Percentiles rank a stretch among this genome's conserved stretches.
Evolutionary conservation across 1,140 invertebrate species (phyloP).

Genomic region (Drusus annulatus): DNA sequence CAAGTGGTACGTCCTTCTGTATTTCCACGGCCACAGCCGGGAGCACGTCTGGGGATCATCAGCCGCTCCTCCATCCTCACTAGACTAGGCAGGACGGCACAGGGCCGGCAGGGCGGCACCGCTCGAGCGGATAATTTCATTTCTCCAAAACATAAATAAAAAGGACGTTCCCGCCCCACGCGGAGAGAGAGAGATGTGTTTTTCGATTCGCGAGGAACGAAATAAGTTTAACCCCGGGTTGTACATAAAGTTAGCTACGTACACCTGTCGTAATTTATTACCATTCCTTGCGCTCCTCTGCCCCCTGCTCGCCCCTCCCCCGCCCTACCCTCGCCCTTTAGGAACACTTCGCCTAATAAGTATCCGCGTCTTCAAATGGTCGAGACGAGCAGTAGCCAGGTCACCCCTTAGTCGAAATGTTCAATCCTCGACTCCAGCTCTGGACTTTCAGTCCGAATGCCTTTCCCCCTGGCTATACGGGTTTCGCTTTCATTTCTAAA

Average conservation of each 20-base stretch:
- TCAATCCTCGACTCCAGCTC: neutral
- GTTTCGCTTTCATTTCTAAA: neutral
- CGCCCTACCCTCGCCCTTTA: neutral
- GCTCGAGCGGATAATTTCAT: constrained; percentile 52
- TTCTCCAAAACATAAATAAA: constrained; percentile 57
- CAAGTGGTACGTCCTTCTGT: neutral
- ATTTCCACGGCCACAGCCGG: neutral
- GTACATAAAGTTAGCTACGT: constrained; percentile 56
- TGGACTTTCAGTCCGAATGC: neutral
- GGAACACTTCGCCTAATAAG: constrained; percentile 49
- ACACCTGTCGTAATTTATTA: constrained; percentile 59
- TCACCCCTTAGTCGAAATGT: neutral
- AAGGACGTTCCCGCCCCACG: constrained; percentile 15
- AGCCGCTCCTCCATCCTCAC: too few species aligned
- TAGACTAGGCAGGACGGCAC: neutral
- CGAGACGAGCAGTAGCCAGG: neutral
- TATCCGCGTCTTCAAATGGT: neutral
- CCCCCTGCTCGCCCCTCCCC: neutral
- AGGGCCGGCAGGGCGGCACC: neutral
- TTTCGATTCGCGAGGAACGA: constrained; percentile 46
- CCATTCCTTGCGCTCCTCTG: constrained; percentile 22
- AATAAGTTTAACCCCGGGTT: constrained; percentile 58
- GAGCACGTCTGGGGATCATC: neutral
- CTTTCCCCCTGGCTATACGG: neutral
- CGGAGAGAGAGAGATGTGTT: constrained; percentile 39